Evolutionary conservation across 2,113 vertebrate species (phyloP), one percentile per base, ranked within the genome.

Genomic region (human (Homo sapiens)): DNA sequence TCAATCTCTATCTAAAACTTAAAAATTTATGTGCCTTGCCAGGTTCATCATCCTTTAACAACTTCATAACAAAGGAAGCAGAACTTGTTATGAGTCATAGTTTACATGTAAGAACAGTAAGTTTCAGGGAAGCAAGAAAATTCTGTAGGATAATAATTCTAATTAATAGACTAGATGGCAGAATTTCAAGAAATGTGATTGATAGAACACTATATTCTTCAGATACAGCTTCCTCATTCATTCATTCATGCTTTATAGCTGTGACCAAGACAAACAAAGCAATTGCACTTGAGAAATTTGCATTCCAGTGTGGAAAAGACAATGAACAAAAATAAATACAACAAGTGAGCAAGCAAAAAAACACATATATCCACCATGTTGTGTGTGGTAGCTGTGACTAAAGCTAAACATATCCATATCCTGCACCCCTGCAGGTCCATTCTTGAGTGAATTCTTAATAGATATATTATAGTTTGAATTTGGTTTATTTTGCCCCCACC

Each of bases 1-100:
- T 50, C 59, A 48, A n/a, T 45, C 35, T 48, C 27, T 64, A 73
- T 48, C 27, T 64, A 73, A 59, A 61, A 89, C 5, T 23, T 61
- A 61, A 35, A 0, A 11, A 76, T 5, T 22, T 45, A 70, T 25
- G 13, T 1, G 1, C 11, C 1, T 38, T 59, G 2, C 50, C 4
- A 22, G 23, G 1, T 27, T 57, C 5, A 38, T n/a, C 13, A 0
- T 40, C 23, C 35, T 48, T 27, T 32, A 17, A 64, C 1, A 55
- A 27, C 0, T 12, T 52, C n/a, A 25, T 45, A 40, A 76, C 12
- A 68, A 59, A 43, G 22, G 7, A 73, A 66, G 6, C 4, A 64
- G 6, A 8, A 48, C 6, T 68, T 11, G 45, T 18, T 57, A 18
- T 22, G 5, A 57, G 45, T 66, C 75, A 5, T n/a, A 48, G 1